A percentile compares a stretch with the other conserved stretches of the same genome.
Evolutionary conservation across 2,888 invertebrate genomes (phyloP).

Genomic region (Desoria tigrina): DNA sequence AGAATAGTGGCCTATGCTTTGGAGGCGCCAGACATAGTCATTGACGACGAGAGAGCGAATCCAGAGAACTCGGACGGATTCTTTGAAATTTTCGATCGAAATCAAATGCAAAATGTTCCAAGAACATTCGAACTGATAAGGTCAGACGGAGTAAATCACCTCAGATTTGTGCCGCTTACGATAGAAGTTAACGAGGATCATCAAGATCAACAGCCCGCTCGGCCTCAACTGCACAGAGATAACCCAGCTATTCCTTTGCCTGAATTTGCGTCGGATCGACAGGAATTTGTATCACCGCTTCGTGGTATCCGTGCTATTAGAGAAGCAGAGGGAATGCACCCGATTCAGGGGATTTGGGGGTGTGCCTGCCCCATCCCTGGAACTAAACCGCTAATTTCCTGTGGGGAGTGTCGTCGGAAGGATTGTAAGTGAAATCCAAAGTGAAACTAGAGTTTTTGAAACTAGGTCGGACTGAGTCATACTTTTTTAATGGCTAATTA

Average conservation of each 20-base stretch:
- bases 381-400: slow-evolving; percentile 7
- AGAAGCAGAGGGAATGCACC: background rate
- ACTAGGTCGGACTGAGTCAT: background rate
- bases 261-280: background rate
- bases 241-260: background rate
- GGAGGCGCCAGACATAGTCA: background rate
- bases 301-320: background rate
- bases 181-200: background rate
- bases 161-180: background rate
- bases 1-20: background rate
- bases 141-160: background rate
- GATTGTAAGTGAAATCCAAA: slow-evolving; percentile 32
- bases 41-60: background rate
- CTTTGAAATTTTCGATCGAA: background rate
- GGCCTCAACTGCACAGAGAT: background rate
- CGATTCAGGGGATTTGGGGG: slow-evolving; percentile 4
- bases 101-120: slow-evolving; percentile 1
- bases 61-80: background rate
- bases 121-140: background rate
- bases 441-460: too few relatives aligned
- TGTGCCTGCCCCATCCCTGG: slow-evolving; percentile 12
- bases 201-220: background rate
- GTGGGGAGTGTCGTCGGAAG: slow-evolving; percentile 41
- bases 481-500: slow-evolving; percentile 2
- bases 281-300: background rate